phyloP scores from a whole-genome alignment of 2,113 vertebrate genomes.

The Myotis brandtii region DNA sequence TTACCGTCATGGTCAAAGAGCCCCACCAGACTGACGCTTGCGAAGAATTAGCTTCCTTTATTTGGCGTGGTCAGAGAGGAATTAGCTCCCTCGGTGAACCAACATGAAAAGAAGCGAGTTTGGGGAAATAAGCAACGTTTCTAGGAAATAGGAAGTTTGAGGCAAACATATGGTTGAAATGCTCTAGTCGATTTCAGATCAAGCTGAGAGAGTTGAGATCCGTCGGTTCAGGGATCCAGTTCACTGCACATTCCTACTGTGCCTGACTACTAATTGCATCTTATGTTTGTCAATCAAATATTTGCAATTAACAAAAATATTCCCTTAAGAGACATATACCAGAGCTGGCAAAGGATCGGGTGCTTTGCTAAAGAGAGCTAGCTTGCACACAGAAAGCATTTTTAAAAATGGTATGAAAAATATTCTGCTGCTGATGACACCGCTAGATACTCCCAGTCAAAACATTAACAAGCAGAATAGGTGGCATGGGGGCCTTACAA shows the following conservation, averaged over 20 bases:
- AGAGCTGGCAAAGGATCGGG: slow-evolving; percentile 87
- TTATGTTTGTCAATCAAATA: slow-evolving; percentile 97
- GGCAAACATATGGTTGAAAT: slow-evolving; percentile 94
- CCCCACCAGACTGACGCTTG: slow-evolving; percentile 81
- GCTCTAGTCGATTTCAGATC: slow-evolving; percentile 91
- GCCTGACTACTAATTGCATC: slow-evolving; percentile 95
- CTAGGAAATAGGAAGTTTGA: slow-evolving; percentile 86
- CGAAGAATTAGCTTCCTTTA: slow-evolving; percentile 84
- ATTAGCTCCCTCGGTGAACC: slow-evolving; percentile 84
- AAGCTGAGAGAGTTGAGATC: slow-evolving; percentile 95
- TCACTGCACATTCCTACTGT: slow-evolving; percentile 93
- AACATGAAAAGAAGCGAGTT: slow-evolving; percentile 85
- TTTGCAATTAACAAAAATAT: slow-evolving; percentile 94
- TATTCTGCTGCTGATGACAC: slow-evolving; percentile 84
- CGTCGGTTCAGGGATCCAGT: slow-evolving; percentile 94
- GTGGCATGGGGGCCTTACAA: slow-evolving; percentile 88
- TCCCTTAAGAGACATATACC: slow-evolving; percentile 90
- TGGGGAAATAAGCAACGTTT: slow-evolving; percentile 87
- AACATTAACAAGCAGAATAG: slow-evolving; percentile 89
- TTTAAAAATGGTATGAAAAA: slow-evolving; percentile 82
- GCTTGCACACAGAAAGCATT: slow-evolving; percentile 74
- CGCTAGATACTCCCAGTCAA: slow-evolving; percentile 86
- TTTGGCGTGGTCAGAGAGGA: slow-evolving; percentile 83
- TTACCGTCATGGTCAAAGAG: slow-evolving; percentile 84
- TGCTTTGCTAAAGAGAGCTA: slow-evolving; percentile 83